phyloP scores from a whole-genome alignment of 1,140 invertebrate genomes.

The Brachionus koreanus region DNA sequence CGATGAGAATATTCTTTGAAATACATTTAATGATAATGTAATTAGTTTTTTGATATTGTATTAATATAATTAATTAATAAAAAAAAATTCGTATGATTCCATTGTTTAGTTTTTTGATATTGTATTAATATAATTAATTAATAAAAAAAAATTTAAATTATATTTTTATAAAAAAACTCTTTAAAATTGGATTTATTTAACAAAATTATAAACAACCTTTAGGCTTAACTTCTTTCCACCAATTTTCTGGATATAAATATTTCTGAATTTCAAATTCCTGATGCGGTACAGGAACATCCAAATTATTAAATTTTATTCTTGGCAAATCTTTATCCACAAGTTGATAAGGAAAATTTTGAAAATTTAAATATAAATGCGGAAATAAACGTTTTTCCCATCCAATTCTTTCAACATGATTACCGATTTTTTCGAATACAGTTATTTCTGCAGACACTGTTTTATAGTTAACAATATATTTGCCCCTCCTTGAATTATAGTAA shows the following conservation, averaged over 20 bases:
- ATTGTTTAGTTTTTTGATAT: too few species aligned
- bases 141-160: too few species aligned
- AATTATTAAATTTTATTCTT: slow-evolving; percentile 57
- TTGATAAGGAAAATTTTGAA: slow-evolving; percentile 63
- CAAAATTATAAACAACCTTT: slow-evolving; percentile 54
- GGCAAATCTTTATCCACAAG: slow-evolving; percentile 62
- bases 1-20: too few species aligned
- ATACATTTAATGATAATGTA: too few species aligned
- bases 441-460: slow-evolving; percentile 49
- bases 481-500: slow-evolving; percentile 58
- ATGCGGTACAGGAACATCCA: slow-evolving; percentile 61
- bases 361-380: slow-evolving; percentile 63
- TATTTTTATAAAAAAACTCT: too few species aligned
- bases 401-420: slow-evolving; percentile 60
- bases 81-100: too few species aligned
- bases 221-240: slow-evolving; percentile 64
- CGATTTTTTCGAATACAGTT: slow-evolving; percentile 57
- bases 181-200: neutral
- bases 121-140: too few species aligned
- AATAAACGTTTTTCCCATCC: slow-evolving; percentile 63
- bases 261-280: slow-evolving; percentile 66
- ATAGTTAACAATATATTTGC: slow-evolving; percentile 53
- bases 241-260: slow-evolving; percentile 64
- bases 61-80: too few species aligned
- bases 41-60: too few species aligned